These are phyloP conservation scores for Eudorcas thomsonii DNA, from an alignment of 2,113 vertebrate genomes.

Conservation along the genomic window DNA sequence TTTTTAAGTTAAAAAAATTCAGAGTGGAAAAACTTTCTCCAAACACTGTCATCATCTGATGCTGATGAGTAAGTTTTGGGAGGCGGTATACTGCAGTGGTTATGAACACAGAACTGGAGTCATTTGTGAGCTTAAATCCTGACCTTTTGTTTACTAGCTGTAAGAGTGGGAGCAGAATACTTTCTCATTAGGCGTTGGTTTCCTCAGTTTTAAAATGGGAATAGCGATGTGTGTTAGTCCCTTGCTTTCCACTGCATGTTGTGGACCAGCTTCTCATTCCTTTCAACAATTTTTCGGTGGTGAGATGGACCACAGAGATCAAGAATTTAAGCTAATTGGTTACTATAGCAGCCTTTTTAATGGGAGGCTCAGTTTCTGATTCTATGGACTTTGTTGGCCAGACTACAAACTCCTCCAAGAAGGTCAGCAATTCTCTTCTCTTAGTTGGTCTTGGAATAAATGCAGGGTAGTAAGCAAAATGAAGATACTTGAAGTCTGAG, in stretches of 20 bases:
- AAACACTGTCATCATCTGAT: not conserved
- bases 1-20: not conserved
- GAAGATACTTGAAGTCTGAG: not conserved
- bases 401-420: not conserved
- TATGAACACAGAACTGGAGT: not conserved
- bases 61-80: not conserved
- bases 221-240: not conserved
- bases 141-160: not conserved
- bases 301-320: not conserved
- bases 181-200: not conserved
- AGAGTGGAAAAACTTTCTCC: not conserved
- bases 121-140: not conserved
- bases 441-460: not conserved
- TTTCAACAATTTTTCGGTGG: not conserved
- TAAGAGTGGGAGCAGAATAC: not conserved
- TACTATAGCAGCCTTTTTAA: not conserved
- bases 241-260: not conserved
- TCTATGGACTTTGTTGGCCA: not conserved
- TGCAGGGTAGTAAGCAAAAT: not conserved
- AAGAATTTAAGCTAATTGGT: not conserved
- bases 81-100: not conserved
- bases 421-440: not conserved
- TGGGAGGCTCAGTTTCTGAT: not conserved
- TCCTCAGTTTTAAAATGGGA: not conserved
- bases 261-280: not conserved